Percentiles rank a stretch among this genome's conserved stretches.
These are phyloP conservation scores for Lepidostoma basale DNA, from an alignment of 1,140 invertebrate species.

Conservation along the genomic window DNA sequence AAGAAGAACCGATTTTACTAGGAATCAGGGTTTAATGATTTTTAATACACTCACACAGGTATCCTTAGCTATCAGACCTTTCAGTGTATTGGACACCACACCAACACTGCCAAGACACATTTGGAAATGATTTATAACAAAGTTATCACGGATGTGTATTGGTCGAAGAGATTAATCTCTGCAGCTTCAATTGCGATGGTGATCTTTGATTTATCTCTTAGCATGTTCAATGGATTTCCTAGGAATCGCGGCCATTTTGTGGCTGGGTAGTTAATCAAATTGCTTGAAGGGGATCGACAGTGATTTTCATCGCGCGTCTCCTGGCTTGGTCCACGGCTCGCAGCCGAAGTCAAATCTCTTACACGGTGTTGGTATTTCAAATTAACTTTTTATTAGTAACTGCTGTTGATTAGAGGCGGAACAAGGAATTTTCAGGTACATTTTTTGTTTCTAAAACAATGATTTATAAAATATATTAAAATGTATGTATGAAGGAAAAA, in stretches of 20 bases:
- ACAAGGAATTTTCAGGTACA: too few relatives aligned
- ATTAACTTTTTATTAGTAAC: too few relatives aligned
- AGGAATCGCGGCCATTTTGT: slow-evolving; percentile 6
- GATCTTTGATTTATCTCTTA: slow-evolving; percentile 15
- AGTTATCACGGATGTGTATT: background rate
- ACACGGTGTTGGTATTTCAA: too few relatives aligned
- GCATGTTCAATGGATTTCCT: background rate
- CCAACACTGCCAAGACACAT: background rate
- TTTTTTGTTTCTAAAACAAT: too few relatives aligned
- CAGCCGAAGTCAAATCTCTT: too few relatives aligned
- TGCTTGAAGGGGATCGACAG: too few relatives aligned
- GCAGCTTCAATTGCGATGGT: slow-evolving; percentile 16
- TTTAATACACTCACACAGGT: slow-evolving; percentile 36
- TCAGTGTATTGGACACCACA: slow-evolving; percentile 4
- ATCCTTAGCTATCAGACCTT: background rate
- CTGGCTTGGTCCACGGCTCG: too few relatives aligned
- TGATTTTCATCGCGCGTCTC: too few relatives aligned
- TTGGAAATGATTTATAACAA: slow-evolving; percentile 22
- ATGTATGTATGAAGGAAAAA: too few relatives aligned
- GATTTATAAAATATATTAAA: too few relatives aligned
- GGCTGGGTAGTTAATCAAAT: background rate
- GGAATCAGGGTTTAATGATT: slow-evolving; percentile 45
- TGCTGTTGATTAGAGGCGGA: too few relatives aligned
- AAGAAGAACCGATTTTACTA: slow-evolving; percentile 43
- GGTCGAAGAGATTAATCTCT: background rate